Base-by-base conservation (phyloP, 2,888 invertebrate genomes). In the Pseudeuparius sepicola region DNA sequence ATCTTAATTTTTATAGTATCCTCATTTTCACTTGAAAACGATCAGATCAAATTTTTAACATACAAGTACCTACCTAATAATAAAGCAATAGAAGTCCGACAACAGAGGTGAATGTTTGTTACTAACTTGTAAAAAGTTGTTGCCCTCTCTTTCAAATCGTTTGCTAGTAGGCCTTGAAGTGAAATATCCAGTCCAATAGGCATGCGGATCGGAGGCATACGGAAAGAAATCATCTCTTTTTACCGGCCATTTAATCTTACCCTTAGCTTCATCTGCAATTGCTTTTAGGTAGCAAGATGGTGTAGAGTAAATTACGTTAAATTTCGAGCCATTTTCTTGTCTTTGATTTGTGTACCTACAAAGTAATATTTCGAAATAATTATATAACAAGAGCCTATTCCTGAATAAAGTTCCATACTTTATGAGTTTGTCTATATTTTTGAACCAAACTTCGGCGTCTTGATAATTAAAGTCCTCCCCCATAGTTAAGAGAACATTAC, bases 391-490 rank as follows among this genome's bases (percentile, higher is more conserved):
- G 17, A 24, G 14, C 9, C 27, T 34, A 28, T 6, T 16, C 14
- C 17, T 28, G 75, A 71, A n/a, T n/a, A n/a, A n/a, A n/a, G n/a
- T n/a, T n/a, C n/a, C n/a, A n/a, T 74, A 85, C 77, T 74, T 67
- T 47, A 94, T 90, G 9, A 96, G 66, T 55, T 82, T 87, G 56
- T 94, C 93, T 62, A 94, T 64, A 59, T 92, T 92, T 45, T 69
- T 73, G 63, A 73, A 94, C 80, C 87, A 88, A 64, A 73, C 70
- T 12, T 65, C 63, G 0, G 82, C 80, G 41, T 74, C 70, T 58
- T 84, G 81, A 56, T 86, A 93, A 49, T 83, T 75, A 57, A 94
- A 94, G 62, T 94, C 93, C 47, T 85, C 82, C 0, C 93, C 93
- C 90, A 92, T 92, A 0, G 92, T 85, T 31, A 92, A 66, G 46